Base-by-base conservation (phyloP, 2,888 invertebrate genomes). In the Gasteruption jaculator region DNA sequence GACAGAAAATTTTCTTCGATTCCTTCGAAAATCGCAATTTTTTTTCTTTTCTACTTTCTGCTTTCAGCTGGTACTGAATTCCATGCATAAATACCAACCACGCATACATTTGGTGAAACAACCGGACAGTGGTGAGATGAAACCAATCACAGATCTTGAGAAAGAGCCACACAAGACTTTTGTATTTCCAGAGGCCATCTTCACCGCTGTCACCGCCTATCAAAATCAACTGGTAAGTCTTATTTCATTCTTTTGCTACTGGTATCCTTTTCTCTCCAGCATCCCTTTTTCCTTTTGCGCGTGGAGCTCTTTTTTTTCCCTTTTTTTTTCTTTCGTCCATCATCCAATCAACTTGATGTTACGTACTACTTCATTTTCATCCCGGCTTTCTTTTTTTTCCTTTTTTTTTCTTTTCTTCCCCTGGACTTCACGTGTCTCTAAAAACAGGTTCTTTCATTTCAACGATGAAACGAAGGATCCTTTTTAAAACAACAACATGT, bases 11-110 rank as follows among this genome's bases (percentile, higher is more conserved):
- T n/a, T n/a, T n/a, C n/a, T n/a, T n/a, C n/a, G n/a, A n/a, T n/a
- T n/a, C n/a, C n/a, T n/a, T n/a, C n/a, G n/a, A n/a, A 32, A 5
- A 14, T 42, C 6, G 11, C 12, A 18, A 34, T 37, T 21, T 52
- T 52, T 15, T n/a, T n/a, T n/a, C n/a, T n/a, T n/a, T n/a, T n/a
- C n/a, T n/a, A n/a, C n/a, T n/a, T n/a, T n/a, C n/a, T n/a, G 12
- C 55, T 74, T 74, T 15, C 78, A 89, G 87, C 76, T 89, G 61
- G 86, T 88, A 50, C 73, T 88, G 48, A 88, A 88, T 68, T 87
- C 87, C 18, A 88, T 88, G 88, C 88, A 88, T 75, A 84, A 85
- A 66, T 88, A 89, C 65, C 87, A 88, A 65, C 88, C 88, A 0
- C 74, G 88, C 46, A 81, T 89, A 56, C 87, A 88, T 71, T 71